Base-by-base conservation (phyloP, 2,797 vertebrate species). In the Oryzias sinensis region DNA sequence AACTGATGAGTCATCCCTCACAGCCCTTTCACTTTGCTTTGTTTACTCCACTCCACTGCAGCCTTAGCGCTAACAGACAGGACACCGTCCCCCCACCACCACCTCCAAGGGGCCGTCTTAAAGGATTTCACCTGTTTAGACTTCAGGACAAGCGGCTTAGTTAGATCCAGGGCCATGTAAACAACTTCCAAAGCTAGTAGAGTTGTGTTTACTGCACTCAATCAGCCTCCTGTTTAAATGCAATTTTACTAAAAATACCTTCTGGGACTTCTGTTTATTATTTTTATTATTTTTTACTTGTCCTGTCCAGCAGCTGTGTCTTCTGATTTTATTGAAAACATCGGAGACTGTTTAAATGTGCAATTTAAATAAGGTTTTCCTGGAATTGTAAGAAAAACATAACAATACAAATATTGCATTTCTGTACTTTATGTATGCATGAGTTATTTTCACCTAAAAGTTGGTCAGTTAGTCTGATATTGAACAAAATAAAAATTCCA, bases 1-100 rank as follows among this genome's bases (percentile, higher is more conserved):
- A 86, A 76, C 61, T 85, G 86, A 89, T 91, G 89, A 91, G 76
- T 92, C 90, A 93, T 87, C 81, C 25, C 60, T 74, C 84, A 70
- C 77, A 77, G 68, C 57, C 76, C 74, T 68, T 81, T 89, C 84
- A 71, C 80, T 82, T 62, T 22, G 65, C 81, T 87, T 78, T 87
- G 81, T 84, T 88, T 86, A 84, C 79, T 66, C 54, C 22, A 14
- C 70, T 76, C 54, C 24, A 56, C 75, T 62, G 4, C 51, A 50
- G 61, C 46, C 61, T 33, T 56, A 74, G 74, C 67, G 8, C 49
- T 70, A 76, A 72, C 70, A 80, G 72, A 77, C 82, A 65, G 67
- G 13, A 57, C 59, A 62, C 77, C 61, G 79, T 82, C 76, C 55
- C 54, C 62, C 62, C 43, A 11, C 65, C 59, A 77, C 58, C 22